Evolutionary conservation across 2,888 invertebrate species (phyloP), one percentile per base, ranked within the genome.

Genomic region (Chloroclysta siterata): DNA sequence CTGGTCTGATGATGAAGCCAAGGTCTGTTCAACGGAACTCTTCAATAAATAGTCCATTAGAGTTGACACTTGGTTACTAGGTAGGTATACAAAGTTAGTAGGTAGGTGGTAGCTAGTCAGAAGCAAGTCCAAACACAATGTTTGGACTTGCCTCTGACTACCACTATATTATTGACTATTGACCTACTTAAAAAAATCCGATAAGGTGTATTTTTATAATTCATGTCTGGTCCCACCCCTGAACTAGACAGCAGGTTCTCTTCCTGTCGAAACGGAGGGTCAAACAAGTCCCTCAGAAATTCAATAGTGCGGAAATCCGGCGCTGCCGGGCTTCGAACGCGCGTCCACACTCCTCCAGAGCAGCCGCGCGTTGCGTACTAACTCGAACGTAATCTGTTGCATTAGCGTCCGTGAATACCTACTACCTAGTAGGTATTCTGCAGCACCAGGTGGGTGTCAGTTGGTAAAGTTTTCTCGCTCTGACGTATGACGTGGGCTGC

Each of bases 261-360:
- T 82, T 87, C 86, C 87, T 84, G 84, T 74, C 68, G 58, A 56
- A 58, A 66, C 68, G 69, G 69, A 74, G 76, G 75, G 75, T 73
- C 74, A 72, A 65, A 66, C 72, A 62, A 73, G 75, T 79, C 87
- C 77, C 86, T 81, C 75, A 71, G 74, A 78, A 78, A 82, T 63
- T 71, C 84, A 88, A 72, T 79, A 79, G 85, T 77, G 87, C 89
- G 90, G 84, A 87, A 89, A 88, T 92, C 91, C 91, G 83, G 73
- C 46, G 36, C 36, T 69, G 72, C 77, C 82, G 73, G 82, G 80
- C 84, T 85, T 83, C 81, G 80, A 84, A 81, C 60, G 64, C 59
- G 59, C 64, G 56, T 65, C 59, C 60, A 47, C 53, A 44, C 46
- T 36, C 59, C 57, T 81, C 84, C 83, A 84, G 81, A 82, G 47